These are phyloP conservation scores for Nansenia antarctica DNA, from an alignment of 2,113 vertebrate genomes.

Conservation along the genomic window DNA sequence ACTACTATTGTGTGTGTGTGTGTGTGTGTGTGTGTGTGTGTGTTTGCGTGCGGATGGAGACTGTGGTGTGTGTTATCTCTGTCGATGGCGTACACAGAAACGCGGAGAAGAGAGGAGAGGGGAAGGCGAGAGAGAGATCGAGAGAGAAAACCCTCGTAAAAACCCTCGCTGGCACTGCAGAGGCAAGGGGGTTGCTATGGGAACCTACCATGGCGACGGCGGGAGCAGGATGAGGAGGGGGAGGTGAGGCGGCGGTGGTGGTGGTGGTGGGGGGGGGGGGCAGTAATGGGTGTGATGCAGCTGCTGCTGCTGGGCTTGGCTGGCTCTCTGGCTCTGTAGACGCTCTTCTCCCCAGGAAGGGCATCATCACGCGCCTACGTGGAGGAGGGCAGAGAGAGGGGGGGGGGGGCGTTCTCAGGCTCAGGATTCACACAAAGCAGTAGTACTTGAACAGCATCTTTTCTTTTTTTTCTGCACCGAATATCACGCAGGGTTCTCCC, in stretches of 20 bases:
- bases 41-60: constrained; percentile 23
- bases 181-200: constrained; percentile 61
- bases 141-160: background rate
- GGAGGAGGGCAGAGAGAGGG: background rate
- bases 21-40: too few species aligned
- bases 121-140: too few species aligned
- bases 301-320: background rate
- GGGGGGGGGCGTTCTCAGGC: background rate
- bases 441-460: background rate
- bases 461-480: too few species aligned
- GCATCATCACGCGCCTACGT: background rate
- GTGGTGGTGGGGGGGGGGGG: background rate
- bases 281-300: background rate
- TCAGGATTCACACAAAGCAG: background rate
- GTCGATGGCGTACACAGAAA: constrained; percentile 8
- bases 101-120: background rate
- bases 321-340: background rate
- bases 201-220: constrained; percentile 57
- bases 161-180: constrained; percentile 53
- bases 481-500: too few species aligned
- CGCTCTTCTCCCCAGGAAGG: background rate
- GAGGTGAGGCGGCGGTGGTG: background rate
- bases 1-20: constrained; percentile 8
- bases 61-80: too few species aligned
- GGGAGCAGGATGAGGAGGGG: constrained; percentile 42